Base-by-base conservation (phyloP, 2,113 vertebrate genomes). In the Tauraco erythrolophus region DNA sequence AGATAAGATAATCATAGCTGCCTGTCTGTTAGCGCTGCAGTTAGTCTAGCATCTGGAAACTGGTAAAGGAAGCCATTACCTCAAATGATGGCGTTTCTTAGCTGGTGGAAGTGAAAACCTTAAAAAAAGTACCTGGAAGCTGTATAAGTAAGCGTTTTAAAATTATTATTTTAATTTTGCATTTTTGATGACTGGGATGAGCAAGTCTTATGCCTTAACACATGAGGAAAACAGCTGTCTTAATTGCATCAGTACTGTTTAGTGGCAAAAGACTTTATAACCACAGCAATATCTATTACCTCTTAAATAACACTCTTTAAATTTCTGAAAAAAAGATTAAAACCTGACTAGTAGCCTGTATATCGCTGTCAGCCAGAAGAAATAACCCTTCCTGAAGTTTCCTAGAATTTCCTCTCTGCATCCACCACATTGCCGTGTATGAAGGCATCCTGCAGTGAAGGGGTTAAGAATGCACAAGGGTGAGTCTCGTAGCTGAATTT, bases 401-500 rank as follows among this genome's bases (percentile, higher is more conserved):
- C 35, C 27, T 51, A 24, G 12, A 2, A 1, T 54, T 81, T 15
- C 15, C 18, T 48, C 10, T 58, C 69, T 7, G 1, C 15, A 28
- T 4, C 17, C n/a, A 8, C 28, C 1, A 1, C 9, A 7, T 5
- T 1, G 2, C 19, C 23, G 23, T 0, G 0, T 64, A 30, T 17
- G 53, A 83, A 57, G 24, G 48, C 23, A 88, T 79, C 39, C 71
- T 62, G 78, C 33, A 89, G 48, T 25, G 92, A 97, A 95, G 72
- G 94, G 91, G 96, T 98, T 97, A 97, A 97, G 84, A 96, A 96
- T 89, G 85, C 81, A 39, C 75, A 65, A 87, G 96, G 85, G 83
- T 87, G 87, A 97, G 89, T 94, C 84, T 95, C 41, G 16, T 83
- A 93, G 94, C 94, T 94, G 96, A 96, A 97, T 97, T 96, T 96